A percentile compares a stretch with the other conserved stretches of the same genome.
Evolutionary conservation across 2,113 vertebrate genomes (phyloP).

Genomic region (Nycticebus coucang): DNA sequence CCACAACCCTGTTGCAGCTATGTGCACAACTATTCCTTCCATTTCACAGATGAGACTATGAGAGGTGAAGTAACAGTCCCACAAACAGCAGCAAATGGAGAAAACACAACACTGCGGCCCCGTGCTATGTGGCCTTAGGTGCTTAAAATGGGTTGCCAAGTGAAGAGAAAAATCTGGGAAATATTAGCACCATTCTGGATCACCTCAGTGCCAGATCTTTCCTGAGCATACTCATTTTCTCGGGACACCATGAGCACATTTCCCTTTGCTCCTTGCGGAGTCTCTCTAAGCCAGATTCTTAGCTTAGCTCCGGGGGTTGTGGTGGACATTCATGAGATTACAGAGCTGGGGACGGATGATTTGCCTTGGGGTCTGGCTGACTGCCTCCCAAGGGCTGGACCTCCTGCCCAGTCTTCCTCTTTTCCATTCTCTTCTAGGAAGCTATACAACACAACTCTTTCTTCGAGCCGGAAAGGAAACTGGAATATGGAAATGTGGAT

Average conservation of each 20-base stretch:
- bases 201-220: background rate
- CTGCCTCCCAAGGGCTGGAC: background rate
- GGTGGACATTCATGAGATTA: too few relatives aligned
- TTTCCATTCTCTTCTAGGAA: slow-evolving; percentile 81
- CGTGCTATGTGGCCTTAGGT: background rate
- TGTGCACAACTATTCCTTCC: background rate
- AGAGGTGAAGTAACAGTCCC: background rate
- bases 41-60: background rate
- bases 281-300: background rate
- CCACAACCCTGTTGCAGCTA: background rate
- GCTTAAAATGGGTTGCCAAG: background rate
- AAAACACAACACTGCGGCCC: background rate
- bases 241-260: background rate
- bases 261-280: background rate
- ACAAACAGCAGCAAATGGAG: background rate
- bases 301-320: background rate
- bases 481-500: slow-evolving; percentile 85
- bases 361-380: background rate
- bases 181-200: background rate
- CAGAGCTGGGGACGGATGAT: background rate
- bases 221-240: background rate
- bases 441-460: slow-evolving; percentile 84
- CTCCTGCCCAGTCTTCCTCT: background rate
- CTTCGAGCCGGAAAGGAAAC: slow-evolving; percentile 80
- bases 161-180: background rate